Base-by-base conservation (phyloP, 1,140 invertebrate species). In the Melanaphis sacchari region DNA sequence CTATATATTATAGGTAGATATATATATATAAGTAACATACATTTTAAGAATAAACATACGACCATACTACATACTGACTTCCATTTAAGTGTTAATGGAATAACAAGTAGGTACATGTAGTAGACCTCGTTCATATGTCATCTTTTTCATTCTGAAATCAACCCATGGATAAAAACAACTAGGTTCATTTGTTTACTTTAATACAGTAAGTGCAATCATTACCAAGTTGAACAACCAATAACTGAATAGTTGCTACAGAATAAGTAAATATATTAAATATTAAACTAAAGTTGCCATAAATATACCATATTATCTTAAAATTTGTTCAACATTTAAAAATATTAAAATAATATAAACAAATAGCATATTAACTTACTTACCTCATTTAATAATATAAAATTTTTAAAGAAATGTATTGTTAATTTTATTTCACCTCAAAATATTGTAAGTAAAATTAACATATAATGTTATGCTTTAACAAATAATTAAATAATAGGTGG, bases 121-220 rank as follows among this genome's bases (percentile, higher is more conserved):
- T 81, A 91, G 90, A 43, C 24, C 40, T 66, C 90, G 59, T 91
- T 91, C 90, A 76, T 91, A 91, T 81, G 40, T 91, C 90, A 91
- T 91, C 90, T 81, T 91, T 81, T 91, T 91, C 90, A 91, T 91
- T 91, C 90, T 91, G 90, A 91, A 91, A 91, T 43, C 26, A 91
- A 91, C 90, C 90, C 90, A 91, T 91, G 40, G 90, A 76, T 91
- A 81, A 81, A 76, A 76, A 91, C 90, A 91, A 91, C 90, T 91
- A 91, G 90, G 90, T 91, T 91, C 90, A 91, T 91, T 91, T 91
- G 36, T 91, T 81, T 66, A 91, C 90, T 91, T 91, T 59, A 52
- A 24, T 52, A n/a, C 41, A 91, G 41, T 91, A 91, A 91, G 66
- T 81, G 41, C 90, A 91, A 91, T 91, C 90, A 91, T 91, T 81